These are phyloP conservation scores for Trichogramma evanescens DNA, from an alignment of 2,888 invertebrate species.

Conservation along the genomic window DNA sequence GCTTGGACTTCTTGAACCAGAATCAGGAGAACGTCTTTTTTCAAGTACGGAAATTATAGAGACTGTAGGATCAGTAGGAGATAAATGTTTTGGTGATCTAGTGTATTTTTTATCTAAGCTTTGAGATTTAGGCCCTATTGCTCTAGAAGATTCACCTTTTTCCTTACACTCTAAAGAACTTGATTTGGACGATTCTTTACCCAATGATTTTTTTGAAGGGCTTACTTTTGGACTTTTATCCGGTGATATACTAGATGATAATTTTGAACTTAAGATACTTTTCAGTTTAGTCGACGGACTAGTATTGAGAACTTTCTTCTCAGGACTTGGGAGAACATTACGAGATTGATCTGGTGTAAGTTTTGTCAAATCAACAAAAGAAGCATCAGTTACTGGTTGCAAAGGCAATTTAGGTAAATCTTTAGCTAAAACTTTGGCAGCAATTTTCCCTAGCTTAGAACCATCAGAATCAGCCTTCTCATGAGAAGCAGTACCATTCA, in stretches of 20 bases:
- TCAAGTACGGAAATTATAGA: slow-evolving; percentile 38
- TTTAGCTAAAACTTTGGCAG: slow-evolving; percentile 25
- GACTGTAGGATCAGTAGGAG: slow-evolving; percentile 36
- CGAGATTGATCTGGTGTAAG: slow-evolving; percentile 48
- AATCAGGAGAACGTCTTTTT: slow-evolving; percentile 36
- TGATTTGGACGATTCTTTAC: slow-evolving; percentile 28
- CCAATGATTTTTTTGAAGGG: slow-evolving; percentile 23
- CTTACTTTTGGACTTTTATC: slow-evolving; percentile 35
- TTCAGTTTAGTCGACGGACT: slow-evolving; percentile 36
- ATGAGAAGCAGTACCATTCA: slow-evolving; percentile 69
- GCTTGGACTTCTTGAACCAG: slow-evolving; percentile 25
- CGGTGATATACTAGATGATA: slow-evolving; percentile 37
- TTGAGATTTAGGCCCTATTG: slow-evolving; percentile 29
- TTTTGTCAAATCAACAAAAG: slow-evolving; percentile 38
- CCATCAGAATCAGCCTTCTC: slow-evolving; percentile 42
- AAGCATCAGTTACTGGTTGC: slow-evolving; percentile 36
- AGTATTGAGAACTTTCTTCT: slow-evolving; percentile 34
- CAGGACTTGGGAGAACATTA: slow-evolving; percentile 33
- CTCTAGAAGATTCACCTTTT: slow-evolving; percentile 25
- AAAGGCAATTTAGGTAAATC: slow-evolving; percentile 38
- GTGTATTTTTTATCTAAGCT: slow-evolving; percentile 37
- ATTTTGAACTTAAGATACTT: slow-evolving; percentile 32
- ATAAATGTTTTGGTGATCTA: slow-evolving; percentile 28
- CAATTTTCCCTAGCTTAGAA: slow-evolving; percentile 30
- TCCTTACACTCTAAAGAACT: slow-evolving; percentile 33